Conservation (phyloP, 2,113 vertebrate species). For the Cromileptes altivelis region DNA sequence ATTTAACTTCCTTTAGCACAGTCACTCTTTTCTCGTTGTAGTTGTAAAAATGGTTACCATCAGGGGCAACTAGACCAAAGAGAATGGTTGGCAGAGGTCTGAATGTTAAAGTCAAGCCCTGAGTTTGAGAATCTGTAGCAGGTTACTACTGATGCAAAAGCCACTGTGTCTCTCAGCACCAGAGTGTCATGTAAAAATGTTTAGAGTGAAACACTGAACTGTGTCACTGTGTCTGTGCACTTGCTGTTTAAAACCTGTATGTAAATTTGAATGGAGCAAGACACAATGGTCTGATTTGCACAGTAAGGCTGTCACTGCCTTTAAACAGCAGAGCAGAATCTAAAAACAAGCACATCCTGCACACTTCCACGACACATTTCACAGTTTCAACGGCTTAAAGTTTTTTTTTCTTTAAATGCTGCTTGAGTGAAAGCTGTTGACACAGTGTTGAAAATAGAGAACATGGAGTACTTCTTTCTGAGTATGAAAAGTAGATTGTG, state of each 20-base stretch:
- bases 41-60: neutral
- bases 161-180: neutral
- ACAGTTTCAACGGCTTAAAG: neutral
- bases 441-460: neutral
- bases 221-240: neutral
- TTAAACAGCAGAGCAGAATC: conserved; percentile 1
- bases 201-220: neutral
- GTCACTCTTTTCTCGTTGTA: neutral
- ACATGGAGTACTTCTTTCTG: neutral
- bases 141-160: neutral
- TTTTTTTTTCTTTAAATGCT: neutral
- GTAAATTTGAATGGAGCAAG: neutral
- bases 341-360: neutral
- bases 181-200: neutral
- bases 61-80: neutral
- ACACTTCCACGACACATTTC: neutral
- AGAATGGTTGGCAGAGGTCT: neutral
- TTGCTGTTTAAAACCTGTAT: neutral
- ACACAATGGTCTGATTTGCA: neutral
- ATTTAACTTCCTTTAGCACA: neutral
- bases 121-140: neutral
- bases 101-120: neutral
- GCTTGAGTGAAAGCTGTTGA: neutral
- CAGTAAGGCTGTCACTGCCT: neutral
- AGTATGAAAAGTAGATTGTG: neutral